Percentiles rank a stretch among this genome's conserved stretches.
Conservation (phyloP, 2,888 invertebrate genomes). For the Heliconius aoede region DNA sequence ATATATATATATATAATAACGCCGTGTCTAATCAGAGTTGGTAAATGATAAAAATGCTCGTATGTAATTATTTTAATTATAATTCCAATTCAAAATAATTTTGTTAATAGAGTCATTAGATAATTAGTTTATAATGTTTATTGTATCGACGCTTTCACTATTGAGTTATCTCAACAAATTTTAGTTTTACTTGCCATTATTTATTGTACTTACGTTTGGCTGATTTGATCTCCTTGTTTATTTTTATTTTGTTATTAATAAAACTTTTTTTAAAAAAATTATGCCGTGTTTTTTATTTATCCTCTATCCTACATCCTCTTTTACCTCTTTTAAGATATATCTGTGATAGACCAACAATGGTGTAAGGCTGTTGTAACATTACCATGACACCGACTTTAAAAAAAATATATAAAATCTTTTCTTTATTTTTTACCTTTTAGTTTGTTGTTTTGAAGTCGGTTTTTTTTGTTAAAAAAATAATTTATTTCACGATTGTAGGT, state of each 20-base stretch:
- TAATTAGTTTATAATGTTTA: conserved; percentile 46
- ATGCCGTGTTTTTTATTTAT: not conserved
- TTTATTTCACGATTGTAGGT: too few species aligned
- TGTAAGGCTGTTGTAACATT: too few species aligned
- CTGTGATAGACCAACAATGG: too few species aligned
- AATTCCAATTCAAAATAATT: conserved; percentile 27
- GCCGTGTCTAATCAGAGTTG: not conserved
- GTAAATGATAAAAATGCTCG: not conserved
- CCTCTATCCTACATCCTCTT: too few species aligned
- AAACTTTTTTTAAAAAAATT: conserved; percentile 13
- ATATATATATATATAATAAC: too few species aligned
- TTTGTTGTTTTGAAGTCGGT: too few species aligned
- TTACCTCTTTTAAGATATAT: too few species aligned
- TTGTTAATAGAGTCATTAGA: conserved; percentile 53
- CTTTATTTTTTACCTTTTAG: too few species aligned
- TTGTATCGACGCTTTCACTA: conserved; percentile 34
- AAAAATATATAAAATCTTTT: too few species aligned
- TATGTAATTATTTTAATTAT: conserved; percentile 9
- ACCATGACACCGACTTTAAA: too few species aligned
- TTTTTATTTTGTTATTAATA: conserved; percentile 39
- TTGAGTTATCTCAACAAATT: conserved; percentile 39
- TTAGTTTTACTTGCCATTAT: conserved; percentile 39
- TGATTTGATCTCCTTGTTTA: conserved; percentile 47
- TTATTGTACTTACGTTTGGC: conserved; percentile 35
- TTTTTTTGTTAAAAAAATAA: too few species aligned